A percentile compares a stretch with the other conserved stretches of the same genome.
phyloP scores from a whole-genome alignment of 2,888 invertebrate genomes.

The Drosophila merina region DNA sequence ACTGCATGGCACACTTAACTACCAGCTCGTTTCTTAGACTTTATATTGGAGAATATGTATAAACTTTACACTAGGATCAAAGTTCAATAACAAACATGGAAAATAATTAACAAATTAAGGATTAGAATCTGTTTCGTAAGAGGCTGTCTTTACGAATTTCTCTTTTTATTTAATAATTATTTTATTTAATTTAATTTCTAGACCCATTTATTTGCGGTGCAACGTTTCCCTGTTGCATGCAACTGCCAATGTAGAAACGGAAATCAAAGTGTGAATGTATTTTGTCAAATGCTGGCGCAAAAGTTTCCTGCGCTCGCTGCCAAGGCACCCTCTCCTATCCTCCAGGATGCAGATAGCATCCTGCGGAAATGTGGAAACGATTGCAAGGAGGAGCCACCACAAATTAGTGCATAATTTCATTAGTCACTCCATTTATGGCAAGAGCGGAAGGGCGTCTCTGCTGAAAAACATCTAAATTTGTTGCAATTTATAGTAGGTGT shows the following conservation, averaged over 20 bases:
- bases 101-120: too few relatives aligned
- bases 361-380: constrained; percentile 61
- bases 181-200: background rate
- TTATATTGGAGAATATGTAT: background rate
- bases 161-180: too few relatives aligned
- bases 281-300: constrained; percentile 63
- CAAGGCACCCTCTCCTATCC: background rate
- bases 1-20: constrained; percentile 45
- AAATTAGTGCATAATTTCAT: constrained; percentile 77
- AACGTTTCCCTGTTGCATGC: background rate
- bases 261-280: constrained; percentile 75
- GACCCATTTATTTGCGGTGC: background rate
- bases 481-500: constrained; percentile 60
- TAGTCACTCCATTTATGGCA: constrained; percentile 62
- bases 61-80: background rate
- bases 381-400: constrained; percentile 44
- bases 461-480: constrained; percentile 58
- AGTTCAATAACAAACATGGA: too few relatives aligned
- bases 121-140: too few relatives aligned
- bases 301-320: constrained; percentile 51
- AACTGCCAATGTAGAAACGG: constrained; percentile 35
- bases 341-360: background rate
- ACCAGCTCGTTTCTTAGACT: constrained; percentile 37
- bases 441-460: constrained; percentile 19
- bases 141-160: too few relatives aligned